Base-by-base conservation (phyloP, 2,888 invertebrate species). In the Lathronympha strigana region DNA sequence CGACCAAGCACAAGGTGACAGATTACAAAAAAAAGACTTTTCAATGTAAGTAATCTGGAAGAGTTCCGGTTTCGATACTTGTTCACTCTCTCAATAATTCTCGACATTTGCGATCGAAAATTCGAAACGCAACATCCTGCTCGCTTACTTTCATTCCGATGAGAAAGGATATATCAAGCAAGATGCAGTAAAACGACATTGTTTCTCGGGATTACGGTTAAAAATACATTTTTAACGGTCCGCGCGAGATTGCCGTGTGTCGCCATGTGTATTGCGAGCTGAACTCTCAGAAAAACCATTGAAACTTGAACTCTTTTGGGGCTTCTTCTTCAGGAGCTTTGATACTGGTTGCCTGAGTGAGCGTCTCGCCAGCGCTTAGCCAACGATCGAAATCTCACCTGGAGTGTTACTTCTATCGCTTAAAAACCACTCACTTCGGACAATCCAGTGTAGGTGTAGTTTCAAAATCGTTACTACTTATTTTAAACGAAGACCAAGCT, bases 161-260 rank as follows among this genome's bases (percentile, higher is more conserved):
- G 47, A 13, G 31, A 54, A 60, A 54, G 50, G 64, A 60, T 66
- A 54, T 31, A 49, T 54, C 47, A 66, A 54, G 63, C 31, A 25
- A 63, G 54, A 63, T 63, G 68, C 50, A 54, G 60, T 60, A 43
- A 58, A 11, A 55, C 19, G 25, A 53, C 55, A 61, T 68, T 60
- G 49, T 67, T 68, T 54, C 67, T 63, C 45, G 55, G 61, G 55
- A 66, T 51, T 58, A 68, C 67, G 67, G 68, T 62, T 69, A 62
- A 67, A 69, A 67, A 64, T 69, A 67, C 61, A 58, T 58, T 68
- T 67, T 68, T 67, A 69, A 58, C 67, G 68, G 67, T 67, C 61
- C 61, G 63, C 61, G 60, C 60, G 53, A 64, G 58, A 45, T 28
- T 13, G 60, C 45, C 19, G 40, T 49, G 55, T 49, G 55, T 43